Base-by-base conservation (phyloP, 2,797 vertebrate species). In the Apogon talboti region DNA sequence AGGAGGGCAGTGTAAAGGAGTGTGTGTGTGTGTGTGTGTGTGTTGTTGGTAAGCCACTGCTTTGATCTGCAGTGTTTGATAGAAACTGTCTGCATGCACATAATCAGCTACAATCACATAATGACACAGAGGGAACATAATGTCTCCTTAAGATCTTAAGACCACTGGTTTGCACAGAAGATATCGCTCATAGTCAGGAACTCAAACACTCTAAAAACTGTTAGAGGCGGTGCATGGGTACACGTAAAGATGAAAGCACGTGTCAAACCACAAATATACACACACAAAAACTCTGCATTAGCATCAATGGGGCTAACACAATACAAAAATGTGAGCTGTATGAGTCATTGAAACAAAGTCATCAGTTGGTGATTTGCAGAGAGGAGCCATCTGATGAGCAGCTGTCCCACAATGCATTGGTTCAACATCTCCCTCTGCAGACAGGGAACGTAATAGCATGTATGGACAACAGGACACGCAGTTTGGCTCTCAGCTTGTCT, bases 351-450 rank as follows among this genome's bases (percentile, higher is more conserved):
- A 71, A 83, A 78, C 71, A 78, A 85, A 86, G 80, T 62, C 55
- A 9, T 75, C 78, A 76, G 58, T 74, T 61, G 52, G 78, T 78
- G 66, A 78, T 74, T 81, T 57, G 18, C 58, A 69, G 62, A 64
- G 49, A 44, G 15, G 68, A 73, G 79, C 83, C 86, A 89, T 91
- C 85, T 91, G 87, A 85, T 54, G 74, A 55, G 76, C 87, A 89
- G 85, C 89, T 87, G 81, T 75, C 50, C 41, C 46, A 42, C 13
- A 13, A 35, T 41, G 66, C 35, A 15, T 7, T 49, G 74, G 35
- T 45, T 68, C 68, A 85, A 88, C 53, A 69, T 57, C 54, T 81
- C 86, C 88, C 86, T 75, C 91, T 90, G 83, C 81, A 74, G 91
- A 49, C 60, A 6, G 24, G 24, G 24, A 28, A 28, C 6, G 24